Percentiles rank a stretch among this genome's conserved stretches.
Conservation (phyloP, 2,797 vertebrate genomes). For the Xenentodon cancila region DNA sequence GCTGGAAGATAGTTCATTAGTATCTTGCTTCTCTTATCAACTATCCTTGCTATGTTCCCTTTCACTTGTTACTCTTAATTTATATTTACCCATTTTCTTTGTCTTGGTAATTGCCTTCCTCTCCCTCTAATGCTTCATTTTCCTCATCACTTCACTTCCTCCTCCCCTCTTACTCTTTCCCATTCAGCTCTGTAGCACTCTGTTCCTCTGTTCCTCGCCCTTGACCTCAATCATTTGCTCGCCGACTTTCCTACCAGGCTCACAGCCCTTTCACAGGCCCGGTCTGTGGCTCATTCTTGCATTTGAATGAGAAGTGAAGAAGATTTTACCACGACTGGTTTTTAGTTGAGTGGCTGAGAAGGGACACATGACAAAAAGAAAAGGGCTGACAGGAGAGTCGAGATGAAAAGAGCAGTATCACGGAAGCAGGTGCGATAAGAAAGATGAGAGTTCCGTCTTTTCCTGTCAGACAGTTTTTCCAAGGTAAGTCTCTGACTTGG, state of each 20-base stretch:
- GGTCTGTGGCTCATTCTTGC: conserved; percentile 49
- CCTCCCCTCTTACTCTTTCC: conserved; percentile 13
- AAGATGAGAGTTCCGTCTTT: conserved; percentile 37
- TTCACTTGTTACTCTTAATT: conserved; percentile 39
- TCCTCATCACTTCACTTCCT: conserved; percentile 8
- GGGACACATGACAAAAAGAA: conserved; percentile 7
- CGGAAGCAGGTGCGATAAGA: conserved; percentile 40
- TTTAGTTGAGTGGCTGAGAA: conserved; percentile 31
- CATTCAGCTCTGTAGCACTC: conserved; percentile 35
- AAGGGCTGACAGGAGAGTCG: conserved; percentile 29
- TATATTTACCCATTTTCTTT: conserved; percentile 46
- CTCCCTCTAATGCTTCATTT: conserved; percentile 37
- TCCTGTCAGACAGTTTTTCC: conserved; percentile 1
- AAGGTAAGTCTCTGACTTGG: too few relatives aligned
- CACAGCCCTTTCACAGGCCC: conserved; percentile 38
- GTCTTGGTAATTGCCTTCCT: conserved; percentile 43
- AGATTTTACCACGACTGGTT: conserved; percentile 26
- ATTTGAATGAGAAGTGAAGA: conserved; percentile 17
- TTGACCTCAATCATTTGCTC: conserved; percentile 35
- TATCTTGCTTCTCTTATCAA: conserved; percentile 5
- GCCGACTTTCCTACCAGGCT: conserved; percentile 26
- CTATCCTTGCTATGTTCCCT: conserved; percentile 12
- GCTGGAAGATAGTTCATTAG: conserved; percentile 38
- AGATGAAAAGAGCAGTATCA: conserved; percentile 28
- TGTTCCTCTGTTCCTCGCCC: conserved; percentile 20